These are phyloP conservation scores for Halotydeus destructor DNA, from an alignment of 1,140 invertebrate genomes.

Conservation along the genomic window DNA sequence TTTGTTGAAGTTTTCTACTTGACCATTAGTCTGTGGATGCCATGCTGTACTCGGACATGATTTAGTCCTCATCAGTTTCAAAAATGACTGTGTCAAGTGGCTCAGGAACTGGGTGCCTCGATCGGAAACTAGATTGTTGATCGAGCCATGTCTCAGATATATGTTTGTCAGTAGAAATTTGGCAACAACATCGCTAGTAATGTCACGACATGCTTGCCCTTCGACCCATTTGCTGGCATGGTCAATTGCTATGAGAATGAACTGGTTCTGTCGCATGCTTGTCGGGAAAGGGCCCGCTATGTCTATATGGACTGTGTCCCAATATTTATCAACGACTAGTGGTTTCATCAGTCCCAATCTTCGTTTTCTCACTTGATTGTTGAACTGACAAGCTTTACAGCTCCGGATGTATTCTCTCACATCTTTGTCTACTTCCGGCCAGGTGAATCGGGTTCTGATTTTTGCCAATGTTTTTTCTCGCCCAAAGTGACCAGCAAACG, in stretches of 20 bases:
- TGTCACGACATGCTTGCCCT: slow-evolving; percentile 13
- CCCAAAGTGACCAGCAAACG: slow-evolving; percentile 4
- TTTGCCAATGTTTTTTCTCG: background rate
- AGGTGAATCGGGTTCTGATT: background rate
- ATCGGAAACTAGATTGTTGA: slow-evolving; percentile 18
- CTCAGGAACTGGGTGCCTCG: slow-evolving; percentile 4
- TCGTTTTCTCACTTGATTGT: background rate
- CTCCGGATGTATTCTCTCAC: background rate
- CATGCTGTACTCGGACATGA: slow-evolving; percentile 14
- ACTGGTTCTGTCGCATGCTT: slow-evolving; percentile 15
- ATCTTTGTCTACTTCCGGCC: background rate
- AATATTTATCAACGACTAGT: slow-evolving; percentile 9
- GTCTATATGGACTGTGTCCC: slow-evolving; percentile 19
- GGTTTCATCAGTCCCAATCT: slow-evolving; percentile 7
- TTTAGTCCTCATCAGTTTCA: slow-evolving; percentile 10
- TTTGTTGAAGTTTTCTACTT: slow-evolving; percentile 16
- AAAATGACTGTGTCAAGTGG: slow-evolving; percentile 4
- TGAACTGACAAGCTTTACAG: slow-evolving; percentile 1
- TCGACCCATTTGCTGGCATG: slow-evolving; percentile 19
- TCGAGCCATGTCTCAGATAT: slow-evolving; percentile 22
- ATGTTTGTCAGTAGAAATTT: slow-evolving; percentile 20
- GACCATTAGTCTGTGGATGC: slow-evolving; percentile 17
- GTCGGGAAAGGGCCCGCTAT: slow-evolving; percentile 16
- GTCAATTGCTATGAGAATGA: slow-evolving; percentile 17
- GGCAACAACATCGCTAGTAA: background rate